Conservation (phyloP, 2,797 vertebrate species). For the Micrastur ruficollis region DNA sequence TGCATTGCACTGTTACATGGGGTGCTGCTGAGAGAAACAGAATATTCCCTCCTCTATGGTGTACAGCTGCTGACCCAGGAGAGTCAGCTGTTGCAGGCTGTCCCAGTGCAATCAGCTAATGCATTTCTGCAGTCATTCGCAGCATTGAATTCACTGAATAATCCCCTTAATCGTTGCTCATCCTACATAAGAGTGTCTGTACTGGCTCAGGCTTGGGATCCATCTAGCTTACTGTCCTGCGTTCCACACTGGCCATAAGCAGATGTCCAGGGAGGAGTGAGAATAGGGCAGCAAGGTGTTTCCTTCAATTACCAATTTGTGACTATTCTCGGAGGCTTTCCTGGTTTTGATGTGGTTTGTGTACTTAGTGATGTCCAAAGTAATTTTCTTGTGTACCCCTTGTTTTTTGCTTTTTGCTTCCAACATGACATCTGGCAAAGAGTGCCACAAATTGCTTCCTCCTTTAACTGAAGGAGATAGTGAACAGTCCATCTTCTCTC, state of each 20-base stretch:
- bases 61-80: slow-evolving; percentile 7
- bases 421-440: neutral
- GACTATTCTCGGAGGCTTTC: neutral
- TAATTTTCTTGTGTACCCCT: neutral
- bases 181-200: neutral
- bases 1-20: fast-evolving
- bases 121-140: neutral
- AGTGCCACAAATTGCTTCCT: neutral
- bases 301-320: neutral
- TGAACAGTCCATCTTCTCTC: neutral
- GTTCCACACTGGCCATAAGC: neutral
- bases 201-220: neutral
- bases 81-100: neutral
- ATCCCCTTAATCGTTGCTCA: slow-evolving; percentile 1
- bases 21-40: neutral
- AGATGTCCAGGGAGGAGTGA: neutral
- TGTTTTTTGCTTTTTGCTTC: neutral
- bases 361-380: neutral
- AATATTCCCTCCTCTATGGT: neutral
- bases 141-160: slow-evolving; percentile 1
- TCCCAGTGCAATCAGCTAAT: neutral
- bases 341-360: neutral
- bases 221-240: neutral
- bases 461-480: neutral
- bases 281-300: neutral